phyloP scores from a whole-genome alignment of 2,888 invertebrate genomes.

The Perizoma flavofasciatum region DNA sequence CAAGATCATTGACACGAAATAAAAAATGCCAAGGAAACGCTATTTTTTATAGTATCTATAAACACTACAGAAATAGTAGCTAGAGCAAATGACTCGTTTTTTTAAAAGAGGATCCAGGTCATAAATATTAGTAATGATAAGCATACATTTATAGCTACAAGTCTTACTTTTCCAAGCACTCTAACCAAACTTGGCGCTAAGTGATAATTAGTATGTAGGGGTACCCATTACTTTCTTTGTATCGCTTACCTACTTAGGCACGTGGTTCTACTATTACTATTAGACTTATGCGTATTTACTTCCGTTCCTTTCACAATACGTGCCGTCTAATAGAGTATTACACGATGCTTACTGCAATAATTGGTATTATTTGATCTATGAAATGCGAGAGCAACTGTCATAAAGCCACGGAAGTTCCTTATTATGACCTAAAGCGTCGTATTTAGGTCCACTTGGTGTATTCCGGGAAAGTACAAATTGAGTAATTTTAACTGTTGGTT shows the following conservation, averaged over 20 bases:
- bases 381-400: slow-evolving; percentile 32
- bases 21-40: no score
- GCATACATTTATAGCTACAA: no score
- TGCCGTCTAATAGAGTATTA: slow-evolving; percentile 42
- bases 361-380: slow-evolving; percentile 18
- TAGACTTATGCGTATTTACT: slow-evolving; percentile 51
- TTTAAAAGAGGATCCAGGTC: no score
- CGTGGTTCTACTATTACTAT: slow-evolving; percentile 35
- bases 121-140: no score
- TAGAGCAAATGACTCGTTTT: no score
- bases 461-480: slow-evolving; percentile 35
- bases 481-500: slow-evolving; percentile 22
- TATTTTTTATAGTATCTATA: no score
- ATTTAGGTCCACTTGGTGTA: slow-evolving; percentile 32
- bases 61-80: no score
- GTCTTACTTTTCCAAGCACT: no score
- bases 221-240: slow-evolving; percentile 37
- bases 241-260: slow-evolving; percentile 35
- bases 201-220: slow-evolving; percentile 39
- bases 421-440: slow-evolving; percentile 35
- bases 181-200: slow-evolving; percentile 24
- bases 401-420: slow-evolving; percentile 39
- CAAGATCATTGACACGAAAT: no score
- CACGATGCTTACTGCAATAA: slow-evolving; percentile 30
- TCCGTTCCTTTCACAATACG: slow-evolving; percentile 58